A percentile compares a stretch with the other conserved stretches of the same genome.
phyloP scores from a whole-genome alignment of 1,140 invertebrate species.

The Hypothenemus hampei region DNA sequence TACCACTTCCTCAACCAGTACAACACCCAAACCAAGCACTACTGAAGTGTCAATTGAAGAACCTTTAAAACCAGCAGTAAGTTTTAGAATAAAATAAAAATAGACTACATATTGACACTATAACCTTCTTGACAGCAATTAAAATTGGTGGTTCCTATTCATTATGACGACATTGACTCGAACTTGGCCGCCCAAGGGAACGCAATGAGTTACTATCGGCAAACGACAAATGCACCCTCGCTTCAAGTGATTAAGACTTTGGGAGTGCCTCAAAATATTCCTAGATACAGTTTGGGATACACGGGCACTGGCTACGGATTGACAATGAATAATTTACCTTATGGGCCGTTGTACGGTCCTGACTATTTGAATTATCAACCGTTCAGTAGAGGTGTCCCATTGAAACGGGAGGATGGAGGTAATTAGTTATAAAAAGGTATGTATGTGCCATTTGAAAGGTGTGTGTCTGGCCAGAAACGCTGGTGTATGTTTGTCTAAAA shows the following conservation, averaged over 20 bases:
- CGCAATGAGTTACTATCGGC: constrained; percentile 31
- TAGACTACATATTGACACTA: neutral
- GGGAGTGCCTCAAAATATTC: constrained; percentile 29
- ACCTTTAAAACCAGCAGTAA: neutral
- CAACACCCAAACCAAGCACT: neutral
- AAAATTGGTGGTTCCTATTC: constrained; percentile 40
- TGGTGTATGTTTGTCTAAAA: neutral
- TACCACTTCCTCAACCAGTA: neutral
- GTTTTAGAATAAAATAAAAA: neutral
- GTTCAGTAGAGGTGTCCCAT: neutral
- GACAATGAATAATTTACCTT: neutral
- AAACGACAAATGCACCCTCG: constrained; percentile 34
- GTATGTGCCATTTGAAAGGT: neutral
- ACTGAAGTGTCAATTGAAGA: neutral
- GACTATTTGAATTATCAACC: neutral
- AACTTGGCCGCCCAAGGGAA: constrained; percentile 17
- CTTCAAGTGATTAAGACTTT: constrained; percentile 40
- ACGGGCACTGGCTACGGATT: constrained; percentile 18
- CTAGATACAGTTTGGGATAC: constrained; percentile 15
- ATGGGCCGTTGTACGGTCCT: neutral
- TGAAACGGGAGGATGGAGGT: neutral
- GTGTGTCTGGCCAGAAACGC: neutral
- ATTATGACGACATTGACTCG: constrained; percentile 28
- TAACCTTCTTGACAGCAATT: constrained; percentile 32
- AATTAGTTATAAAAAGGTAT: neutral